Base-by-base conservation (phyloP, 2,113 vertebrate genomes). In the Caloenas nicobarica region DNA sequence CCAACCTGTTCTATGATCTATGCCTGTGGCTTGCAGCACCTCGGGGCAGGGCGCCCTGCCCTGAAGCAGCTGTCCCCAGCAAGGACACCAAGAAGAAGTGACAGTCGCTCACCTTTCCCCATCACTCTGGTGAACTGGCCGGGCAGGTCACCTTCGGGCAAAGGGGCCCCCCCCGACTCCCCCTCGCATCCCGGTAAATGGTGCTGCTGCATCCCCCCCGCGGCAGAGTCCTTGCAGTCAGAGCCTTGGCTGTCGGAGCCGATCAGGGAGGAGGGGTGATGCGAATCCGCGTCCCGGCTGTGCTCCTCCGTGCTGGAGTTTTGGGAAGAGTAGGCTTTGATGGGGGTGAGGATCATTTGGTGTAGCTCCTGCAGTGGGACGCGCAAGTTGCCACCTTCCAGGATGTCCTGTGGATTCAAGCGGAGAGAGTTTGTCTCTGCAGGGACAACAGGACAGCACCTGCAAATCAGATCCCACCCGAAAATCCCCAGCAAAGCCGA, bases 341-440 rank as follows among this genome's bases (percentile, higher is more conserved):
- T 99, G 31, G 99, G 99, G 5, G 99, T 99, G 95, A 99, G 98
- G 98, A 99, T 99, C 98, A 99, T 99, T 98, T 99, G 99, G 95
- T 99, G 99, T 22, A 99, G 99, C 48, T 99, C 99, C 97, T 99
- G 99, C 79, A 99, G 98, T 0, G 99, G 99, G 79, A 97, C 89
- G 5, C 99, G 99, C 76, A 99, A 98, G 91, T 98, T 99, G 85
- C 99, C 98, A 5, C 99, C 99, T 96, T 99, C 99, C 91, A 99
- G 98, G 93, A 99, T 98, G 86, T 99, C 99, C 99, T 99, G 97
- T 0, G 31, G 11, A 4, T 81, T 7, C 7, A 48, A 94, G 77
- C 68, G 56, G 34, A 44, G 29, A 56, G 12, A 6, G 26, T 95
- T 85, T 97, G 80, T 13, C 11, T 56, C 56, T 38, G n/a, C 18